Percentiles rank a stretch among this genome's conserved stretches.
Evolutionary conservation across 2,797 vertebrate species (phyloP).

Genomic region (Parotocinclus haroldoi): DNA sequence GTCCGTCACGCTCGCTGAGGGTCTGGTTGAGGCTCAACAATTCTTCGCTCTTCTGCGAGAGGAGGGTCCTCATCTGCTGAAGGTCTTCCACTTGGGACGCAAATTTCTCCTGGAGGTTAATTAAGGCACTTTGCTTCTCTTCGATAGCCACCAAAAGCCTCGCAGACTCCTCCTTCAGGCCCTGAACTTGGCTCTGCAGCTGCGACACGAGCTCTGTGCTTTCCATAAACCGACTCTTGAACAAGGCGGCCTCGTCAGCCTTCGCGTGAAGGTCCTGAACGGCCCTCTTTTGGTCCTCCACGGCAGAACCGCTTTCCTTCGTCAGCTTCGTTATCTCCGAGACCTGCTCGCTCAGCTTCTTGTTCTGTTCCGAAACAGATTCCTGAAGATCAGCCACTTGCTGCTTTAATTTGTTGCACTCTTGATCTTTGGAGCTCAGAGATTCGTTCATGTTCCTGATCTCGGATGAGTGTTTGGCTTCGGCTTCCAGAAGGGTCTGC

Average conservation of each 20-base stretch:
- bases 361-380: conserved; percentile 56
- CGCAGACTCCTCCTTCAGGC: conserved; percentile 44
- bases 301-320: conserved; percentile 61
- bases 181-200: conserved; percentile 61
- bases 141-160: conserved; percentile 49
- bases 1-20: conserved; percentile 54
- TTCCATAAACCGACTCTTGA: conserved; percentile 67
- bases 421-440: conserved; percentile 67
- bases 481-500: conserved; percentile 50
- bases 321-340: conserved; percentile 60
- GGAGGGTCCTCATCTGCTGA: conserved; percentile 54
- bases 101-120: conserved; percentile 74
- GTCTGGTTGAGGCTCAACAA: conserved; percentile 59
- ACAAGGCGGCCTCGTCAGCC: conserved; percentile 62
- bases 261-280: conserved; percentile 64
- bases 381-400: conserved; percentile 67
- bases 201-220: conserved; percentile 64
- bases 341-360: conserved; percentile 58
- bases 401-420: conserved; percentile 70
- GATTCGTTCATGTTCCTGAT: conserved; percentile 60
- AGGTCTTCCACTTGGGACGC: conserved; percentile 62
- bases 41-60: conserved; percentile 64
- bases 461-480: conserved; percentile 48
- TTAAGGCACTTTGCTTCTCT: conserved; percentile 71
- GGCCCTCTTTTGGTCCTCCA: conserved; percentile 59